These are phyloP conservation scores for Hippocampus barbouri DNA, from an alignment of 2,113 vertebrate genomes.

Conservation along the genomic window DNA sequence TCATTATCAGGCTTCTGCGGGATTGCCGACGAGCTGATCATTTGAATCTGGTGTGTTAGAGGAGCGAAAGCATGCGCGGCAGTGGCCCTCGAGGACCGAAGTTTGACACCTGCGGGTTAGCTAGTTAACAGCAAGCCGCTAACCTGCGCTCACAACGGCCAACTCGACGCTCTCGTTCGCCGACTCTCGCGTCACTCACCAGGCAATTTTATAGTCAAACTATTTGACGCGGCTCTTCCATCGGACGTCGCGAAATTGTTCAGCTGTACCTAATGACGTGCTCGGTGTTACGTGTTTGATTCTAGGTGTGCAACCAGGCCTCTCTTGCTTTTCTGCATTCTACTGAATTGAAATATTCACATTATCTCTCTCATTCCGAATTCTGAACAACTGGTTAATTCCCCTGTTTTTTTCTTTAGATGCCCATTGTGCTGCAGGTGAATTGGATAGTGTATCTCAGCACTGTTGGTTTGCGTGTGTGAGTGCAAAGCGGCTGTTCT, in stretches of 20 bases:
- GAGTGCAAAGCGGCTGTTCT: slow-evolving; percentile 96
- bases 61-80: too few species aligned
- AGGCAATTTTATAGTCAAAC: too few species aligned
- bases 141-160: too few species aligned
- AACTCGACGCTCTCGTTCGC: too few species aligned
- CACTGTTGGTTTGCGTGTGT: slow-evolving; percentile 97
- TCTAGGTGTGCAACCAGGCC: slow-evolving; percentile 63
- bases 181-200: too few species aligned
- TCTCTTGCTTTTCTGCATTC: slow-evolving; percentile 57
- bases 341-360: slow-evolving; percentile 52
- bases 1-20: too few species aligned
- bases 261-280: neutral
- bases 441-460: slow-evolving; percentile 99
- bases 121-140: too few species aligned
- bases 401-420: slow-evolving; percentile 98
- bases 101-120: too few species aligned
- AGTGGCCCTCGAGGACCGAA: too few species aligned
- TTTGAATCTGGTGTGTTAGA: too few species aligned
- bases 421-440: slow-evolving; percentile 93
- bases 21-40: too few species aligned
- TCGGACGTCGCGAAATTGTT: neutral
- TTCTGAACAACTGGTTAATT: slow-evolving; percentile 81
- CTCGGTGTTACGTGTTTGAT: slow-evolving; percentile 14
- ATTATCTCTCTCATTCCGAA: slow-evolving; percentile 29
- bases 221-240: neutral